These are phyloP conservation scores for Caenorhabditis sp. DNA, from an alignment of 2,888 invertebrate species.

Conservation along the genomic window DNA sequence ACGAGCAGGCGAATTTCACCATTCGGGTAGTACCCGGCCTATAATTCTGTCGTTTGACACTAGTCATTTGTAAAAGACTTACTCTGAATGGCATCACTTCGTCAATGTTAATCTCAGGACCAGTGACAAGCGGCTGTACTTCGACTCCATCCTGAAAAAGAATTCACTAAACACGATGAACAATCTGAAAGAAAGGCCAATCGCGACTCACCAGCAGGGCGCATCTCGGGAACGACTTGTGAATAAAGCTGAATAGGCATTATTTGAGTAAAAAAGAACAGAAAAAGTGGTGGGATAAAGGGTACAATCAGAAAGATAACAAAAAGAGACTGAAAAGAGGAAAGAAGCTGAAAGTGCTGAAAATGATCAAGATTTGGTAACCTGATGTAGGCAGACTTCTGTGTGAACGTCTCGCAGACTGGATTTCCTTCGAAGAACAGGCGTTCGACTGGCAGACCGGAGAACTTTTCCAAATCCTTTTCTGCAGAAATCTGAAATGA, in stretches of 20 bases:
- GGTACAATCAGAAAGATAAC: conserved; percentile 6
- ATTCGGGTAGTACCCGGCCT: conserved; percentile 71
- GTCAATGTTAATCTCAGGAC: conserved; percentile 28
- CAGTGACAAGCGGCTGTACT: conserved; percentile 39
- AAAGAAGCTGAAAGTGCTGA: conserved; percentile 28
- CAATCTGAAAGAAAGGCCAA: neutral
- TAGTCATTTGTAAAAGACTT: too few relatives aligned
- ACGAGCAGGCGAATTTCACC: conserved; percentile 61
- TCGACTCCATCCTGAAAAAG: conserved; percentile 47
- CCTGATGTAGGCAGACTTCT: conserved; percentile 61
- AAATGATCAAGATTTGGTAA: conserved; percentile 28
- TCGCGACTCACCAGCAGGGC: conserved; percentile 66
- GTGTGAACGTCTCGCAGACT: conserved; percentile 61
- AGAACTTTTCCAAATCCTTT: conserved; percentile 69
- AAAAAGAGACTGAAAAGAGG: conserved; percentile 14
- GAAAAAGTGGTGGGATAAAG: neutral
- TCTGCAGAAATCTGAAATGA: conserved; percentile 67
- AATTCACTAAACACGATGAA: neutral
- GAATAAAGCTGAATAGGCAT: conserved; percentile 69
- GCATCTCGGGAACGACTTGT: conserved; percentile 72
- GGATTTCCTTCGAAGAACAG: conserved; percentile 77
- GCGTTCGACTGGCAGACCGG: conserved; percentile 69
- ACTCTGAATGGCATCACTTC: conserved; percentile 49
- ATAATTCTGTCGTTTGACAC: conserved; percentile 8
- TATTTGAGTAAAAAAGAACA: neutral